Base-by-base conservation (phyloP, 2,888 invertebrate species). In the Pseudoips prasinana region DNA sequence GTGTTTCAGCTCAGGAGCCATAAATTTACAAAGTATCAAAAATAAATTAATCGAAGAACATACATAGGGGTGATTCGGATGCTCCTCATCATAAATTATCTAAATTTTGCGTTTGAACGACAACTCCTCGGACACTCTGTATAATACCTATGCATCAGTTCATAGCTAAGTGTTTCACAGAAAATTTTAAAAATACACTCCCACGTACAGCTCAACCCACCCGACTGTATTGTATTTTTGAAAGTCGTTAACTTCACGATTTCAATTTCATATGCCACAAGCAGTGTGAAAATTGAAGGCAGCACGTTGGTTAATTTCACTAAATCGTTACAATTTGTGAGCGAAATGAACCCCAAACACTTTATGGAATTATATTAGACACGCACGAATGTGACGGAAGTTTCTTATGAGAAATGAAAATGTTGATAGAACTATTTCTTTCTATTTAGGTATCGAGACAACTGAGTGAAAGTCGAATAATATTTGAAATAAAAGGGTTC, bases 241-340 rank as follows among this genome's bases (percentile, higher is more conserved):
- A 64, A 51, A 66, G 71, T 73, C 69, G 73, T 78, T 78, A 78
- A 70, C 72, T 60, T 64, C 80, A 79, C 79, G 77, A 78, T 77
- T 79, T 81, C 77, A 80, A 79, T 78, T 79, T 75, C 58, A 69
- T 64, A 59, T 51, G 56, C 48, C 54, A 52, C 64, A 55, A 63
- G 63, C 64, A 64, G 67, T 69, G 67, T 68, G 67, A 64, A 68
- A 69, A 73, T 70, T 68, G 67, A 60, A 64, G 55, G 61, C 55
- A 66, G 68, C 68, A 68, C 58, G 64, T 59, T 61, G 55, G 63
- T 73, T 71, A 54, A 75, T 74, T 77, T 71, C 58, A 70, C 66
- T 70, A 73, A 79, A 77, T 71, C 66, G 72, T 64, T 59, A 74
- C 71, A 70, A 76, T 77, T 76, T 73, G 72, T 71, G 67, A 69